A percentile compares a stretch with the other conserved stretches of the same genome.
Evolutionary conservation across 64 coral and sea anemone genomes (phyloP).

Genomic region (Acropora tenuis): DNA sequence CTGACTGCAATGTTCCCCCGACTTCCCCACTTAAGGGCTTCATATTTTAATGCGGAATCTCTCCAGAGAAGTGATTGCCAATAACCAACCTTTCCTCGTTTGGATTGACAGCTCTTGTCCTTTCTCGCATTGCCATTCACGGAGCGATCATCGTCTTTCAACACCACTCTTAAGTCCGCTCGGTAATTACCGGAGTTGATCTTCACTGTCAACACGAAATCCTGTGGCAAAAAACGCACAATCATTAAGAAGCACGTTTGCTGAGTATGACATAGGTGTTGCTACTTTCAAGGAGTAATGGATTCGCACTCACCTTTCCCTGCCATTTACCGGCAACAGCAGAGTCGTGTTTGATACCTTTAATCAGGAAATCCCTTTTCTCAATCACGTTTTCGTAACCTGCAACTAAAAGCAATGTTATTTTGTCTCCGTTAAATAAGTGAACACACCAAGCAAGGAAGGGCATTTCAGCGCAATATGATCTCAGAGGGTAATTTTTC

Average conservation of each 20-base stretch:
- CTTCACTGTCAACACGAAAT: not conserved
- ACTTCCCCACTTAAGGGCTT: no score
- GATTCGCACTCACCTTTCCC: not conserved
- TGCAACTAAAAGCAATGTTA: not conserved
- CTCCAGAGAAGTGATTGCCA: not conserved
- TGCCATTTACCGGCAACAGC: not conserved
- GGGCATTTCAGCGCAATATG: no score
- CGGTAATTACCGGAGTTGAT: not conserved
- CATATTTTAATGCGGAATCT: no score
- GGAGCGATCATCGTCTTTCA: not conserved
- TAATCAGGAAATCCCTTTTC: not conserved
- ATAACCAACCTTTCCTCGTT: not conserved
- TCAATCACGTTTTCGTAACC: not conserved
- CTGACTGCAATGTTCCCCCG: no score
- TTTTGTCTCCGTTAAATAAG: no score
- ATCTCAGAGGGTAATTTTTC: no score
- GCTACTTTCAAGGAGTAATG: not conserved
- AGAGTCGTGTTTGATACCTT: not conserved
- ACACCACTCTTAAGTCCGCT: not conserved
- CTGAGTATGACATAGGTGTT: not conserved
- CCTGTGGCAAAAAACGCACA: not conserved
- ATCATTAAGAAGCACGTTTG: not conserved
- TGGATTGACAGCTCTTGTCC: not conserved
- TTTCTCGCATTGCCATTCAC: not conserved
- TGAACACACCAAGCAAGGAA: no score